These are phyloP conservation scores for Drosophila rubida DNA, from an alignment of 2,888 invertebrate species.

Conservation along the genomic window DNA sequence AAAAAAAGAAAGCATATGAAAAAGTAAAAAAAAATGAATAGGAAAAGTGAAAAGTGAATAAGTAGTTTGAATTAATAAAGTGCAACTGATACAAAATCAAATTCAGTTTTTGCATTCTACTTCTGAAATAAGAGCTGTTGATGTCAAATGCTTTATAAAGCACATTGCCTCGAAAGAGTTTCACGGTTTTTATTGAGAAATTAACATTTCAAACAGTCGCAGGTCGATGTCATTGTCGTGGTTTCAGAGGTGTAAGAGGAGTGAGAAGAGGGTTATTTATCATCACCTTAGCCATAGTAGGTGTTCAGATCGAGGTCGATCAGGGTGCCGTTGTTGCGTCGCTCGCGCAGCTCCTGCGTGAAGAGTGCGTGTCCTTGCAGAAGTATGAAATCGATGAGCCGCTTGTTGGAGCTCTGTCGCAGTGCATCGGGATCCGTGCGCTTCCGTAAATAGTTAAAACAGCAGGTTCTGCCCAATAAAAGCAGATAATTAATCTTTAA, in stretches of 20 bases:
- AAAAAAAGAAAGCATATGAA: constrained; percentile 66
- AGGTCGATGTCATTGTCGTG: constrained; percentile 21
- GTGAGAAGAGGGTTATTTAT: too few species aligned
- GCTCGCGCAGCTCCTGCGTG: constrained; percentile 73
- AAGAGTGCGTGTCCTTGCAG: constrained; percentile 81
- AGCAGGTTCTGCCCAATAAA: constrained; percentile 86
- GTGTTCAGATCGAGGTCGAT: constrained; percentile 68
- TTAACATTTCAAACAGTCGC: constrained; percentile 73
- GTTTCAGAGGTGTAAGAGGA: background rate
- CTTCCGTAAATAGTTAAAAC: constrained; percentile 89
- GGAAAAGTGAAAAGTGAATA: constrained; percentile 18
- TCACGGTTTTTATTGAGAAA: constrained; percentile 62
- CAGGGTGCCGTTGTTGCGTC: constrained; percentile 62
- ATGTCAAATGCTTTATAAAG: constrained; percentile 63
- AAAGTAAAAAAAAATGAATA: constrained; percentile 45
- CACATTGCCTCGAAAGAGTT: constrained; percentile 59
- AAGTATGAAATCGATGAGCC: constrained; percentile 82
- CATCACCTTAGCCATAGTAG: constrained; percentile 65
- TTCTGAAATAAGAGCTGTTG: background rate
- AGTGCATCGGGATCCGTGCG: constrained; percentile 83
- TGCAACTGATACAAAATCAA: constrained; percentile 83
- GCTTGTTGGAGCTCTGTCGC: constrained; percentile 77
- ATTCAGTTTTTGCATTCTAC: background rate
- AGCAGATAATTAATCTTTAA: background rate
- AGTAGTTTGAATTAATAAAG: constrained; percentile 39